Evolutionary conservation across 2,888 invertebrate species (phyloP).

Genomic region (Mythimna albipuncta): DNA sequence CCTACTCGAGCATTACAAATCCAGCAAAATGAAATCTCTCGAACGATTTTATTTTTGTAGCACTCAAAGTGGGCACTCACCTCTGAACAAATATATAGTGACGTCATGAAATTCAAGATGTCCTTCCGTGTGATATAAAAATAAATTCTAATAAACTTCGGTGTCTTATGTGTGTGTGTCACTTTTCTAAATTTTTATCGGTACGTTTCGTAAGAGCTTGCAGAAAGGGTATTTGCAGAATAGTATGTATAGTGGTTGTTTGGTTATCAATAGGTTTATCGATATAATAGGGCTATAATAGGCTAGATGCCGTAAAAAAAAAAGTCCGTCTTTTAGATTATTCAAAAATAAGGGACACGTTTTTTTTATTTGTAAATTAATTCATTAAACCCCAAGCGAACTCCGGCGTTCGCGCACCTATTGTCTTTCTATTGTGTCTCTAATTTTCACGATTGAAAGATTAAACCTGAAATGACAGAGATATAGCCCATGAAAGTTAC

Average conservation of each 20-base stretch:
- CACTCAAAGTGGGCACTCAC: neutral
- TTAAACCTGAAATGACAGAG: too few species aligned
- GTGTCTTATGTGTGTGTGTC: neutral
- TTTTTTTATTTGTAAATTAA: too few species aligned
- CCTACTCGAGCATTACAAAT: slow-evolving; percentile 22
- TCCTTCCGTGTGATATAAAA: neutral
- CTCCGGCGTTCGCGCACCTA: too few species aligned
- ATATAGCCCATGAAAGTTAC: too few species aligned
- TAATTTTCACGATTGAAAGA: too few species aligned
- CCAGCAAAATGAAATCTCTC: neutral
- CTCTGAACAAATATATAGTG: slow-evolving; percentile 1
- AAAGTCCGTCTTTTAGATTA: too few species aligned
- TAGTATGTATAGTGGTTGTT: slow-evolving; percentile 16
- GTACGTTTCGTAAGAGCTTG: neutral
- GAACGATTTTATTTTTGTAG: neutral
- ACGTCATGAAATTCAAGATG: neutral
- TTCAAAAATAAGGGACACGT: too few species aligned
- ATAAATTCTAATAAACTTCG: slow-evolving; percentile 6
- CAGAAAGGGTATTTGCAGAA: slow-evolving; percentile 1
- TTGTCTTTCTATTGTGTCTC: too few species aligned
- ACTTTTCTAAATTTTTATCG: slow-evolving; percentile 25
- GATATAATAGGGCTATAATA: too few species aligned
- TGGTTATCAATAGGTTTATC: neutral
- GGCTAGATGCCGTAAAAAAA: too few species aligned
- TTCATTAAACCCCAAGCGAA: too few species aligned